phyloP scores from a whole-genome alignment of 2,888 invertebrate genomes.

The Aproaerema taeniolella region DNA sequence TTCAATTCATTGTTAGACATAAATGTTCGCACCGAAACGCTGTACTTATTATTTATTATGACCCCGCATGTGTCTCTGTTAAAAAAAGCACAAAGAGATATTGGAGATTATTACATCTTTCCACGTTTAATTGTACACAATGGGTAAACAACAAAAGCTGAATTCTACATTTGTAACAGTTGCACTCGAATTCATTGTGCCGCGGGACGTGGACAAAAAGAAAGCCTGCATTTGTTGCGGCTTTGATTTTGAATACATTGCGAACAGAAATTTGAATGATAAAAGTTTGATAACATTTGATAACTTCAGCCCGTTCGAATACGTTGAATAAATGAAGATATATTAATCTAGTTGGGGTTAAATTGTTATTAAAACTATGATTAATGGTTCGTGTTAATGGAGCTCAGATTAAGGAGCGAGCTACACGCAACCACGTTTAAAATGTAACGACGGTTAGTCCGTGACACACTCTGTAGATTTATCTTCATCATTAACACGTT shows the following conservation, averaged over 20 bases:
- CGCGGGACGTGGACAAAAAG: constrained; percentile 29
- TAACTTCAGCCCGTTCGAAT: constrained; percentile 41
- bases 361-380: constrained; percentile 77
- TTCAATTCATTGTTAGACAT: constrained; percentile 63
- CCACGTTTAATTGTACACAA: constrained; percentile 74
- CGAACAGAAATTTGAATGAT: constrained; percentile 65
- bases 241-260: constrained; percentile 50
- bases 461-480: constrained; percentile 61
- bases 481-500: constrained; percentile 67
- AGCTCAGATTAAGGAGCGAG: constrained; percentile 68
- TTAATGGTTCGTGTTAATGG: constrained; percentile 70
- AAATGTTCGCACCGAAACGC: constrained; percentile 45
- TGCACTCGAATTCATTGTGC: constrained; percentile 54
- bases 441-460: constrained; percentile 56
- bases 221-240: constrained; percentile 56
- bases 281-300: constrained; percentile 57
- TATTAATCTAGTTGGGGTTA: constrained; percentile 75
- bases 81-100: constrained; percentile 66
- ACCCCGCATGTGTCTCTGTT: constrained; percentile 66
- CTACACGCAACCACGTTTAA: constrained; percentile 60
- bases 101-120: constrained; percentile 73
- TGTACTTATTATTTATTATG: constrained; percentile 58
- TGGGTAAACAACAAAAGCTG: constrained; percentile 66
- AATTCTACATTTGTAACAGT: constrained; percentile 61
- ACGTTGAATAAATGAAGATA: constrained; percentile 71